phyloP scores from a whole-genome alignment of 2,113 vertebrate genomes.

The Megaceryle maxima region DNA sequence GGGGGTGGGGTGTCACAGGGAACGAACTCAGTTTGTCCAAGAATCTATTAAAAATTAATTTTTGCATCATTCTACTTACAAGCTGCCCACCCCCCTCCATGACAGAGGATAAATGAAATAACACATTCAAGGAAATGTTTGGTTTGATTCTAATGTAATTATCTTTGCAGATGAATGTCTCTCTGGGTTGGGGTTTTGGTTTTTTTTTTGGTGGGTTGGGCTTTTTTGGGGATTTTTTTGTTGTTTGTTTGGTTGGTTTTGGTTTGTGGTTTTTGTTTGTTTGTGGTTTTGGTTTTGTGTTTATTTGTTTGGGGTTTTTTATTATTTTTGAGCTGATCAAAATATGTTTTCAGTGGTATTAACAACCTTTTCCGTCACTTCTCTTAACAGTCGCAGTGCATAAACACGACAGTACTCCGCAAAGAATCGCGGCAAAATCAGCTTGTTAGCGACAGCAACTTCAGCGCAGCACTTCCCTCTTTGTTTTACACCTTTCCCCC shows the following conservation, averaged over 20 bases:
- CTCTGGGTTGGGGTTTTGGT: not conserved
- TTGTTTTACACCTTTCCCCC: not conserved
- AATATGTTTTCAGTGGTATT: conserved; percentile 24
- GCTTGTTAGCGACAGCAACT: conserved; percentile 36
- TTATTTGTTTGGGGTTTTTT: not conserved
- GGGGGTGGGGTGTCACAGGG: not conserved
- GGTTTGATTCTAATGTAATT: conserved; percentile 45
- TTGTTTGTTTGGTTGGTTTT: too few relatives aligned
- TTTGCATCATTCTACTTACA: not conserved
- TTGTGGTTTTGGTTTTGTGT: not conserved
- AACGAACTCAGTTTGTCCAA: not conserved
- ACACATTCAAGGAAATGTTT: conserved; percentile 46
- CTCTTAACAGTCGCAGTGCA: not conserved
- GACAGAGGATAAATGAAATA: conserved; percentile 38
- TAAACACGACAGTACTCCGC: not conserved
- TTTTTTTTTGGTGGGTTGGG: not conserved
- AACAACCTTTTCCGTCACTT: conserved; percentile 15
- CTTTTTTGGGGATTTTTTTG: not conserved
- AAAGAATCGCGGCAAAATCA: not conserved
- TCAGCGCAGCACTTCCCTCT: conserved; percentile 34
- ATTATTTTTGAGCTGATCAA: conserved; percentile 19
- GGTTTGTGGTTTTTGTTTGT: not conserved
- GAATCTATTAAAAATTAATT: conserved; percentile 19
- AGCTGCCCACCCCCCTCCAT: not conserved
- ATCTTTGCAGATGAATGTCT: conserved; percentile 32